phyloP scores from a whole-genome alignment of 2,888 invertebrate species.

The Cordilura impudica region DNA sequence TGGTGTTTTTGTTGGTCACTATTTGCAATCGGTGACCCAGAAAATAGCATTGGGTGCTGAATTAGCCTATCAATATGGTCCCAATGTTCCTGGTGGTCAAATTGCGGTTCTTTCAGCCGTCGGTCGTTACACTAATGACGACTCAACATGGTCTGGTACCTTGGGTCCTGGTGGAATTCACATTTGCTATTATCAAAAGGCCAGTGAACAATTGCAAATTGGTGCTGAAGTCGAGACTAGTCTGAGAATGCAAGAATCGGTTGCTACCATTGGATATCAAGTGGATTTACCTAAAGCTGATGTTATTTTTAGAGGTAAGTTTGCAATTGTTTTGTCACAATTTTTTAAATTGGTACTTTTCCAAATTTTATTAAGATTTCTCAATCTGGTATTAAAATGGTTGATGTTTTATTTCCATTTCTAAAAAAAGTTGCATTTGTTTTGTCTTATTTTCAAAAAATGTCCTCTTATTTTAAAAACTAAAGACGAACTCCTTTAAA shows the following conservation, averaged over 20 bases:
- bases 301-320: constrained; percentile 92
- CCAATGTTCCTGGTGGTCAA: constrained; percentile 92
- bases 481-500: no score
- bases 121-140: constrained; percentile 81
- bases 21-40: constrained; percentile 90
- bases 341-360: not conserved
- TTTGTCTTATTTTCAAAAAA: no score
- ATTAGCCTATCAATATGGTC: constrained; percentile 94
- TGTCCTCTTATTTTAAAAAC: no score
- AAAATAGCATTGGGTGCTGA: constrained; percentile 94
- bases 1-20: constrained; percentile 91
- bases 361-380: not conserved
- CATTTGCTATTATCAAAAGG: constrained; percentile 95
- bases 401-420: no score
- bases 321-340: not conserved
- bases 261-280: constrained; percentile 95
- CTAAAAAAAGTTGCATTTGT: no score
- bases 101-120: constrained; percentile 92
- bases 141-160: constrained; percentile 85
- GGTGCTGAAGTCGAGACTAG: constrained; percentile 98
- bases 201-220: constrained; percentile 92
- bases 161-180: constrained; percentile 90
- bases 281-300: constrained; percentile 97
- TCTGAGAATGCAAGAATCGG: constrained; percentile 92
- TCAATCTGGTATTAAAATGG: no score